Evolutionary conservation across 2,888 invertebrate species (phyloP).

Genomic region (Drosophila acutilabella): DNA sequence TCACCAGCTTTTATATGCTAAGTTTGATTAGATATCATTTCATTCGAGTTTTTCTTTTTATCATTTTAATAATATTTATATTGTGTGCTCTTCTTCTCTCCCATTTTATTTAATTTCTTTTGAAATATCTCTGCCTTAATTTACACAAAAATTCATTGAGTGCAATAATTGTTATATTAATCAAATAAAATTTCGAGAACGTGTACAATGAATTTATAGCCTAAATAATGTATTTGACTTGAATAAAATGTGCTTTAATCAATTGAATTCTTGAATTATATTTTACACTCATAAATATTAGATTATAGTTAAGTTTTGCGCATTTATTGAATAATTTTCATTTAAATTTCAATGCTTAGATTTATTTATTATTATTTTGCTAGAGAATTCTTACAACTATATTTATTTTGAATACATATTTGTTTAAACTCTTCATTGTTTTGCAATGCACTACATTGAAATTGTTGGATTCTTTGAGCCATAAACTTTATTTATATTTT

Average conservation of each 20-base stretch:
- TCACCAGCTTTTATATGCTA: slow-evolving; percentile 73
- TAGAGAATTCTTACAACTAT: slow-evolving; percentile 53
- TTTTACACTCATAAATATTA: slow-evolving; percentile 25
- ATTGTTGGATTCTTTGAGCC: slow-evolving; percentile 37
- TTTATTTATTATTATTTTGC: slow-evolving; percentile 30
- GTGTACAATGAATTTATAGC: slow-evolving; percentile 25
- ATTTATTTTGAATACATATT: slow-evolving; percentile 25
- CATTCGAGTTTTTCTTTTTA: slow-evolving; percentile 27
- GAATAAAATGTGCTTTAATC: slow-evolving; percentile 22
- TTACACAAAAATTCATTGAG: slow-evolving; percentile 37
- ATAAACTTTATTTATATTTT: slow-evolving; percentile 17
- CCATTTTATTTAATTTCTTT: background rate
- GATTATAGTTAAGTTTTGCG: slow-evolving; percentile 15
- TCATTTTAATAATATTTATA: slow-evolving; percentile 23
- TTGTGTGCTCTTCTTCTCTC: slow-evolving; percentile 19
- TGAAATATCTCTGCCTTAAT: slow-evolving; percentile 14
- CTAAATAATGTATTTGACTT: slow-evolving; percentile 28
- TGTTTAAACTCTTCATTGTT: slow-evolving; percentile 36
- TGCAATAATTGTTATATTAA: slow-evolving; percentile 36
- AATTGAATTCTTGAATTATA: slow-evolving; percentile 15
- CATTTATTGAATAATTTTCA: slow-evolving; percentile 36
- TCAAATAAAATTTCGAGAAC: slow-evolving; percentile 24
- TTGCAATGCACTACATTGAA: slow-evolving; percentile 35
- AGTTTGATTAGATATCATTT: slow-evolving; percentile 53
- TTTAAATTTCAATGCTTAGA: slow-evolving; percentile 27